Conservation (phyloP, 2,797 vertebrate genomes). For the Echiichthys vipera region DNA sequence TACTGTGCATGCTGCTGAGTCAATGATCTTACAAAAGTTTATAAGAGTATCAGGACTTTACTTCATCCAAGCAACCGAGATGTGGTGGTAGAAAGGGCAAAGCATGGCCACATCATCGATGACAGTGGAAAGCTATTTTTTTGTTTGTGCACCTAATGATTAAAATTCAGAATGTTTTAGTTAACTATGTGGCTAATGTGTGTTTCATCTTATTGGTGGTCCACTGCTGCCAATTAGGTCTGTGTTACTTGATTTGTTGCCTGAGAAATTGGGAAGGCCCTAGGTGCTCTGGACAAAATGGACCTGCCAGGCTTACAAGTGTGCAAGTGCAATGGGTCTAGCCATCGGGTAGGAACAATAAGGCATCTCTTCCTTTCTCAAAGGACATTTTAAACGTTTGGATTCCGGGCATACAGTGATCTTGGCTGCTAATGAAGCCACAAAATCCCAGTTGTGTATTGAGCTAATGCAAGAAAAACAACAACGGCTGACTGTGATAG, state of each 20-base stretch:
- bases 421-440: neutral
- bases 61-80: neutral
- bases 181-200: neutral
- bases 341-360: neutral
- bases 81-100: neutral
- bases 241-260: neutral
- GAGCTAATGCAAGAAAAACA: neutral
- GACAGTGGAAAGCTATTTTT: too few species aligned
- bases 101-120: neutral
- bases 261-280: neutral
- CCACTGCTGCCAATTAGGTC: neutral
- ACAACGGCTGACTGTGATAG: neutral
- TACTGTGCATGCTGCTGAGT: constrained; percentile 50
- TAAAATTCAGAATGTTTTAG: neutral
- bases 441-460: neutral
- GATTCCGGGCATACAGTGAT: neutral
- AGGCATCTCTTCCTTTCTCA: neutral
- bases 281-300: neutral
- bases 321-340: neutral
- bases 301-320: neutral
- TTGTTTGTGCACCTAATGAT: too few species aligned
- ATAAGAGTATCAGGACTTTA: neutral
- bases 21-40: neutral
- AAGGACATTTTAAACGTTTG: neutral
- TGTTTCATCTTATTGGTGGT: neutral